Conservation (phyloP, 2,113 vertebrate genomes). For the Oplegnathus fasciatus region DNA sequence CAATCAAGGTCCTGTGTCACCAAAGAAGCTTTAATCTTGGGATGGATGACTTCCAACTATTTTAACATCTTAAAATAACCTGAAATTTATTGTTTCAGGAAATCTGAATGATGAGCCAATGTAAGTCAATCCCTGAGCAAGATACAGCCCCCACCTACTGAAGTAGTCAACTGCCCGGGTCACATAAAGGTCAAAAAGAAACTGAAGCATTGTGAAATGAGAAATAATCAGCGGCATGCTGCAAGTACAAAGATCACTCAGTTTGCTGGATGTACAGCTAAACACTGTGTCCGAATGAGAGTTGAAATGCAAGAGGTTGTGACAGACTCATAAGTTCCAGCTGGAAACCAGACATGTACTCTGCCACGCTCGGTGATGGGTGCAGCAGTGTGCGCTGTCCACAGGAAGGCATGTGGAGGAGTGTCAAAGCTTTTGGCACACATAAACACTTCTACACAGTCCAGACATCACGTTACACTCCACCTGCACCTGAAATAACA, state of each 20-base stretch:
- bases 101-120: not conserved
- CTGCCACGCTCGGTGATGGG: constrained; percentile 18
- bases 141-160: not conserved
- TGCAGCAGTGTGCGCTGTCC: constrained; percentile 26
- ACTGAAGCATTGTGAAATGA: constrained; percentile 15
- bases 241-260: constrained; percentile 10
- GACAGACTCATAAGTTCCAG: constrained; percentile 45
- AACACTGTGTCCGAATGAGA: not conserved
- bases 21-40: not conserved
- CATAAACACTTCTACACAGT: constrained; percentile 49
- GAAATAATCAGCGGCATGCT: not conserved
- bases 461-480: constrained; percentile 55
- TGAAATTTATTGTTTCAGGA: not conserved
- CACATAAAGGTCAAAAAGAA: constrained; percentile 27
- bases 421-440: constrained; percentile 50
- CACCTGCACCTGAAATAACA: constrained; percentile 65
- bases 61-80: not conserved
- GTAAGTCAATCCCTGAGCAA: constrained; percentile 8
- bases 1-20: not conserved
- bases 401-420: constrained; percentile 30
- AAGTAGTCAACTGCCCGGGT: constrained; percentile 5
- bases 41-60: not conserved
- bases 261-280: constrained; percentile 6
- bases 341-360: constrained; percentile 2
- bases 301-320: constrained; percentile 7